Conservation (phyloP, 2,888 invertebrate species). For the Antheraea yamamai region DNA sequence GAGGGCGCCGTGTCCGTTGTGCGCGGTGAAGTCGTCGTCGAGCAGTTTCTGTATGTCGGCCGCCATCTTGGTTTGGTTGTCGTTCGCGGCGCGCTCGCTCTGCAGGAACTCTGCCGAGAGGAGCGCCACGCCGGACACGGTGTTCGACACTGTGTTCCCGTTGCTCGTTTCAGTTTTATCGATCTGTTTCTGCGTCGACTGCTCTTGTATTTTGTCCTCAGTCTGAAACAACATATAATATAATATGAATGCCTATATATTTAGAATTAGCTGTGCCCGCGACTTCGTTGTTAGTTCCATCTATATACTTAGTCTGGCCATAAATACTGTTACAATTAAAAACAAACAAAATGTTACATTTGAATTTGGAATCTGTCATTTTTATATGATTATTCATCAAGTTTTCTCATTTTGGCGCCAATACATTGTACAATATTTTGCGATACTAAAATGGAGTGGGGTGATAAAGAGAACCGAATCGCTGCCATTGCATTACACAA, state of each 20-base stretch:
- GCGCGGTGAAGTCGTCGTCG: slow-evolving; percentile 70
- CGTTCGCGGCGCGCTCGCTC: slow-evolving; percentile 56
- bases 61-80: slow-evolving; percentile 49
- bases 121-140: slow-evolving; percentile 47
- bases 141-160: slow-evolving; percentile 48
- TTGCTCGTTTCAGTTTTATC: slow-evolving; percentile 58
- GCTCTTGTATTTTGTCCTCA: slow-evolving; percentile 61
- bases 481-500: no score
- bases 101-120: slow-evolving; percentile 71
- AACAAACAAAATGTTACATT: no score
- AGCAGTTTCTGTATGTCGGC: slow-evolving; percentile 39
- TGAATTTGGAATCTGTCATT: no score
- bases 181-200: slow-evolving; percentile 48
- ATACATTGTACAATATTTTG: no score
- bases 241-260: neutral
- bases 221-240: slow-evolving; percentile 43
- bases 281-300: no score
- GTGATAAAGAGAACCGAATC: no score
- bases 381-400: no score
- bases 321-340: no score
- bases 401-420: no score
- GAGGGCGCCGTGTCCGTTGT: slow-evolving; percentile 67
- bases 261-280: no score
- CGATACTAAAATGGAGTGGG: no score
- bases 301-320: no score